These are phyloP conservation scores for Callorhinus ursinus DNA, from an alignment of 2,113 vertebrate genomes.

Conservation along the genomic window DNA sequence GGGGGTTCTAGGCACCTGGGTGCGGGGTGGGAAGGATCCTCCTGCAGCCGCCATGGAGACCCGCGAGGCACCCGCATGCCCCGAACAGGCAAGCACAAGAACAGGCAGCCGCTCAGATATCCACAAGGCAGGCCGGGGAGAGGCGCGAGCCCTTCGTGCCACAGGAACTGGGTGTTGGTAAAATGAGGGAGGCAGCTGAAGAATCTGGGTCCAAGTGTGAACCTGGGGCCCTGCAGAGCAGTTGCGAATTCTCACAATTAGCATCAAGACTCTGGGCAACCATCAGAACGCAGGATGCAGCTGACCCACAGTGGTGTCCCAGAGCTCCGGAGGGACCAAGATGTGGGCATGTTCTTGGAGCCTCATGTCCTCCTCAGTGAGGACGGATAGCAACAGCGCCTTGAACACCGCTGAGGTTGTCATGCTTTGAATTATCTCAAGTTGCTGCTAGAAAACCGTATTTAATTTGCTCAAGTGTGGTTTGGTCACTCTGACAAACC, in stretches of 20 bases:
- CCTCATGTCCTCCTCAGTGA: not conserved
- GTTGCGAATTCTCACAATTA: accelerated
- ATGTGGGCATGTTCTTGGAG: accelerated
- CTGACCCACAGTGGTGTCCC: accelerated
- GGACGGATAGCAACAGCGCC: accelerated
- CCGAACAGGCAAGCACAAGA: accelerated
- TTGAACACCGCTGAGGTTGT: accelerated
- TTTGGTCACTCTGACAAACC: accelerated
- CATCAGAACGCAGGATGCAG: accelerated
- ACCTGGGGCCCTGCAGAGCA: accelerated
- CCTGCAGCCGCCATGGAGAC: not conserved
- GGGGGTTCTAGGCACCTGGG: accelerated
- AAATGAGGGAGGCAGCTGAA: not conserved
- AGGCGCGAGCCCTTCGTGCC: no score
- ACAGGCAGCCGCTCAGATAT: accelerated
- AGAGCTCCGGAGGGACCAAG: accelerated
- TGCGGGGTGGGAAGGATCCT: not conserved
- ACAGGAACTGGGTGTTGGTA: accelerated
- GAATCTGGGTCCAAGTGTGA: not conserved
- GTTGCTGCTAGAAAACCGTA: not conserved
- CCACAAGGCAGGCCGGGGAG: accelerated
- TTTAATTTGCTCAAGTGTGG: not conserved
- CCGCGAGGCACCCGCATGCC: accelerated
- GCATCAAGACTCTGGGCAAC: not conserved
- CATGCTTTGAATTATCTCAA: accelerated